Evolutionary conservation across 2,888 invertebrate genomes (phyloP), one percentile per base, ranked within the genome.

Genomic region (Dryobota labecula): DNA sequence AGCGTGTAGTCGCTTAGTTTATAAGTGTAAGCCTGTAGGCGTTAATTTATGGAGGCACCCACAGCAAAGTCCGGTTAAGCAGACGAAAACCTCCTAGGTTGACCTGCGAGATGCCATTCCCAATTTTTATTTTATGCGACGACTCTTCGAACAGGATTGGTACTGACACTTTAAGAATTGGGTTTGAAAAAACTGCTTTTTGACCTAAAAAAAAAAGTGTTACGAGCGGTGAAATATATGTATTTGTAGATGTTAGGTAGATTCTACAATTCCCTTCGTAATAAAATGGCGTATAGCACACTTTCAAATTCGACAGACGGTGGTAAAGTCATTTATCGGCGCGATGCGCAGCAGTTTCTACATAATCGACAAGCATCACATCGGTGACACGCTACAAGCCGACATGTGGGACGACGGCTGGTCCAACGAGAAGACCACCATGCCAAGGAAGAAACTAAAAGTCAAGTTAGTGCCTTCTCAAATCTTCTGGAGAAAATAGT

Each of bases 361-460:
- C 89, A 96, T 96, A 30, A 93, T 97, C 47, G 96, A 97, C 83
- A 93, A 93, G 73, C 90, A 90, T 0, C 91, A 91, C 51, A 77
- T 91, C 2, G 88, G 92, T 1, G 94, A 94, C 0, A 91, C 94
- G 53, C 70, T 96, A 15, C 88, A 92, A 13, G 97, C 97, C 0
- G 97, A 97, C 86, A 95, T 96, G 90, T 97, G 96, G 94, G 97
- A 97, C 75, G 97, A 97, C 84, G 96, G 96, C 2, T 96, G 95
- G 91, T 88, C 92, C 24, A 84, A 88, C 0, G 94, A 94, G 80
- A 91, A 88, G 63, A 89, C 91, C 11, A 90, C 90, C 7, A 94
- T 96, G 90, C 95, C 96, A 0, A 94, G 92, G 78, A 96, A 96
- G 84, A 96, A 96, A 85, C 86, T 92, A 11, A 96, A 96, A 90